Base-by-base conservation (phyloP, 2,113 vertebrate genomes). In the Ammodytes dubius region DNA sequence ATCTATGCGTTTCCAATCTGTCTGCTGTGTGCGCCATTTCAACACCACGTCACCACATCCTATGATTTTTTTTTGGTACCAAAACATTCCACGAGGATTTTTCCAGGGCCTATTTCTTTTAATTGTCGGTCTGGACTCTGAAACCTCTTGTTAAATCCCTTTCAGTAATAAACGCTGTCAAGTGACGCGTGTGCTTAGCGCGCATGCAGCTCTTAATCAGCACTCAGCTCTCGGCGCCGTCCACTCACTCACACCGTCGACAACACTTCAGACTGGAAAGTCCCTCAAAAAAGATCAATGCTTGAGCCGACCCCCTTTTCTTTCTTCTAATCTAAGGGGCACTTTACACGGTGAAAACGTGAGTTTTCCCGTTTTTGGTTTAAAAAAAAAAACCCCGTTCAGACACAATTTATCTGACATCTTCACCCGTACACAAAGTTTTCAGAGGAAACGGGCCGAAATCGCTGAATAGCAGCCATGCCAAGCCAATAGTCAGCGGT, bases 201-300 rank as follows among this genome's bases (percentile, higher is more conserved):
- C 27, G 27, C 27, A 27, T 27, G 27, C 72, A 63, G 77, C 91
- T 86, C 87, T 90, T 91, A 80, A 92, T 92, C 89, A 90, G 88
- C 89, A 74, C 89, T 90, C 88, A 71, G 79, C 78, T 45, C 82
- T 73, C 69, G 57, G 39, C 70, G 27, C 27, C 27, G 27, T 84
- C 67, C 81, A 81, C 88, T 87, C 87, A 90, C 87, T 87, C 79
- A 85, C 67, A 79, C 35, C 66, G 63, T 73, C 27, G 27, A 27
- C 75, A 77, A 78, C 82, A 87, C 86, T 90, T 91, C 70, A 89
- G 83, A 76, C 80, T 90, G 82, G 45, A 89, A 91, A 88, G 86
- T 87, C 87, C 88, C 88, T 84, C 84, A 88, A 82, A 77, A 27
- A 76, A 63, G 75, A 94, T 93, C 93, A 93, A 92, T 89, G 86